A percentile compares a stretch with the other conserved stretches of the same genome.
Conservation (phyloP, 2,113 vertebrate species). For the Ammodytes marinus region DNA sequence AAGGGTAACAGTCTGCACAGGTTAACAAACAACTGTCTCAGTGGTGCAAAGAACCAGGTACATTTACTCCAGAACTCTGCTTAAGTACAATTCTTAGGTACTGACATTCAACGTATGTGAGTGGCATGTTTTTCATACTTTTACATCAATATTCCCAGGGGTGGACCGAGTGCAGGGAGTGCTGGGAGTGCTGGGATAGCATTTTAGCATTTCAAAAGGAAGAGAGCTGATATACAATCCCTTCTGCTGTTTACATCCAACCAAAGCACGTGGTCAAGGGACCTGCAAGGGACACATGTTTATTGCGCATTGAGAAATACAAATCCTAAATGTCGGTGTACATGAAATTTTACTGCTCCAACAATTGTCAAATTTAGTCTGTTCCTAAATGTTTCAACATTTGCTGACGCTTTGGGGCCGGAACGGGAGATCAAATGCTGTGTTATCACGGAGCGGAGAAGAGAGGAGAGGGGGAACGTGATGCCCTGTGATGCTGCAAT, state of each 20-base stretch:
- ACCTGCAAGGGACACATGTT: constrained; percentile 48
- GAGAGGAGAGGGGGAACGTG: not conserved
- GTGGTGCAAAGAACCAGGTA: not conserved
- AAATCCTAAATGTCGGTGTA: constrained; percentile 23
- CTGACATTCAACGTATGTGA: not conserved
- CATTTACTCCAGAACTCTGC: not conserved
- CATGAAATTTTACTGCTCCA: not conserved
- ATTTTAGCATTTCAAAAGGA: constrained; percentile 54
- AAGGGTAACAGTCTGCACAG: no score
- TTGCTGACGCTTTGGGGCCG: constrained; percentile 14
- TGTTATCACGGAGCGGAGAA: constrained; percentile 14
- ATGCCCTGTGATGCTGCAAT: constrained; percentile 50
- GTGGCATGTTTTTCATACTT: no score
- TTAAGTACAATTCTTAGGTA: not conserved
- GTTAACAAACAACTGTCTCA: no score
- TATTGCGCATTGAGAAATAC: constrained; percentile 52
- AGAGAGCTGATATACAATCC: constrained; percentile 44
- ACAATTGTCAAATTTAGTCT: constrained; percentile 3
- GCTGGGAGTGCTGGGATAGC: constrained; percentile 33
- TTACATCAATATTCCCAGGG: constrained; percentile 45
- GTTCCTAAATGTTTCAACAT: constrained; percentile 16
- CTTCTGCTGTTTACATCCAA: constrained; percentile 41
- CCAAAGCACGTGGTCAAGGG: constrained; percentile 50
- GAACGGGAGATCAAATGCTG: constrained; percentile 35
- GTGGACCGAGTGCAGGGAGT: constrained; percentile 28